Conservation (phyloP, 1,140 invertebrate genomes). For the Diabrotica virgifera region DNA sequence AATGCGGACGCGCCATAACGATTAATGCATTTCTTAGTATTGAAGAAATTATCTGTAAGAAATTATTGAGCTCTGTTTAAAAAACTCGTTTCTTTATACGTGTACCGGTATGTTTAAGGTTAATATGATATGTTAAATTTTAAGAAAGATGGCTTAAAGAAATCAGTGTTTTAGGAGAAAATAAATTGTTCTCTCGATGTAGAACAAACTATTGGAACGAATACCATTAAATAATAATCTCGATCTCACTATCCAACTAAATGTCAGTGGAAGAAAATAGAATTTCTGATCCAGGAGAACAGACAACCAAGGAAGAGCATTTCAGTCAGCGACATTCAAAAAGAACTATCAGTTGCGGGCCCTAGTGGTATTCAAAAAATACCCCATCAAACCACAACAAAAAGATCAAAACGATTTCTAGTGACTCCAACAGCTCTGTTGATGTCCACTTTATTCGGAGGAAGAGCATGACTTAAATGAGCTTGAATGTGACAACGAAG, state of each 20-base stretch:
- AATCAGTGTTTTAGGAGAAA: too few relatives aligned
- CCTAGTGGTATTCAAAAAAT: constrained; percentile 1
- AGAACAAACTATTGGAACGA: constrained; percentile 24
- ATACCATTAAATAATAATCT: constrained; percentile 11
- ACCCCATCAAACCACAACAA: not conserved
- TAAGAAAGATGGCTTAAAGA: too few relatives aligned
- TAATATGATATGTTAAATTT: too few relatives aligned
- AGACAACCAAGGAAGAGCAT: constrained; percentile 10
- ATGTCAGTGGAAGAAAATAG: constrained; percentile 12
- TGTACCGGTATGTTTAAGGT: too few relatives aligned
- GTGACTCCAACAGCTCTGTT: constrained; percentile 12
- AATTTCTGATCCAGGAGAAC: not conserved
- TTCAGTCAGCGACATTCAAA: constrained; percentile 8
- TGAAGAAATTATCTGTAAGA: too few relatives aligned
- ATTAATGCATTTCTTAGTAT: too few relatives aligned
- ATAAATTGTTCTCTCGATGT: too few relatives aligned
- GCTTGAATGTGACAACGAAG: not conserved
- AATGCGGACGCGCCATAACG: too few relatives aligned
- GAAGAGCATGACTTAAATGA: not conserved
- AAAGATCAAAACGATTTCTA: not conserved
- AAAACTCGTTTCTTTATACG: too few relatives aligned
- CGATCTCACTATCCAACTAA: constrained; percentile 7
- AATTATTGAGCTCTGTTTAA: too few relatives aligned
- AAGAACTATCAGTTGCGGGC: not conserved
- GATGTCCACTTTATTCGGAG: constrained; percentile 16